Base-by-base conservation (phyloP, 2,888 invertebrate species). In the Eupithecia inturbata region DNA sequence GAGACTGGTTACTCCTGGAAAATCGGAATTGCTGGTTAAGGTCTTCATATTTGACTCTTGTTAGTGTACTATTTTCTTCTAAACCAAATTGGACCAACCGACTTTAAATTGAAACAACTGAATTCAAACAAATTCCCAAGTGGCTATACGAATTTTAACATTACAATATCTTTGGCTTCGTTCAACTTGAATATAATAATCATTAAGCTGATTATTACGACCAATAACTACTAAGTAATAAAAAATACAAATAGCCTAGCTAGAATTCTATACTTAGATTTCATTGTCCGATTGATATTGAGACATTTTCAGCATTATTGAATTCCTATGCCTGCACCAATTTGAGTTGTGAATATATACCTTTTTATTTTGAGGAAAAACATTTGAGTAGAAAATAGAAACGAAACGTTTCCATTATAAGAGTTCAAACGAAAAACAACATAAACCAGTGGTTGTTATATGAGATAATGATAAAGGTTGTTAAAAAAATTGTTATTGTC, bases 1-100 rank as follows among this genome's bases (percentile, higher is more conserved):
- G 80, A 97, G 94, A 82, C 97, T 95, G 80, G 95, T 95, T 53
- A 95, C 96, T 87, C 95, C 97, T 94, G 88, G 7, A 87, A 88
- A 7, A 16, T 22, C 10, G 0, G 12, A 71, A 19, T 57, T 26
- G 22, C 1, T 57, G 26, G 26, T 26, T 26, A 12, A 53, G 26
- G 22, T 3, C 1, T n/a, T 7, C 4, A n/a, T 6, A n/a, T 9
- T n/a, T 49, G 7, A 49, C 22, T 22, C 3, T 53, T 22, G 10
- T n/a, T 49, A 10, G 22, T 53, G 53, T 53, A 3, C 1, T 22
- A 26, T 53, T 10, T 45, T 45, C 45, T 14, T 6, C 19, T 3
- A n/a, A 49, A 49, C n/a, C 49, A 7, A 49, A 49, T n/a, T n/a
- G 2, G 9, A 45, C n/a, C n/a, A n/a, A n/a, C n/a, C n/a, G n/a